Conservation (phyloP, 2,888 invertebrate genomes). For the Agrochola lychnidis region DNA sequence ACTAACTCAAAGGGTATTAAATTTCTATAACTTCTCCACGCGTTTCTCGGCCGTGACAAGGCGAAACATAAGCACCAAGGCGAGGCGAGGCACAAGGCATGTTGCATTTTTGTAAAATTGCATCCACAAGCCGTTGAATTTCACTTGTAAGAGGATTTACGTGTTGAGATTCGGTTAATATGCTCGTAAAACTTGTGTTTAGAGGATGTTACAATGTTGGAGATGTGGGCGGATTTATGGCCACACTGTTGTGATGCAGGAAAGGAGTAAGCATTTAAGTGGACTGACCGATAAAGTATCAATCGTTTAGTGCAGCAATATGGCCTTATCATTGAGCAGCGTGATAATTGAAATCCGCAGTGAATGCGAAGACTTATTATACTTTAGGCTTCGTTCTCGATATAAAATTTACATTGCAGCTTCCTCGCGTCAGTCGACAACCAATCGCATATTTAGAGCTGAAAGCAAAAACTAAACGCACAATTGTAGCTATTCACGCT, state of each 20-base stretch:
- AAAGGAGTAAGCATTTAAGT: not conserved
- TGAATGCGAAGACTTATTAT: not conserved
- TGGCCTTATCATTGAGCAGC: not conserved
- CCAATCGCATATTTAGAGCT: no score
- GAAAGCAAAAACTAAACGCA: no score
- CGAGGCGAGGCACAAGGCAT: conserved; percentile 26
- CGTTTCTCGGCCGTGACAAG: conserved; percentile 32
- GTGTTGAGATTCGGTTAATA: conserved; percentile 43
- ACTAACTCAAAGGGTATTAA: conserved; percentile 28
- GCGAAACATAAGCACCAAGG: conserved; percentile 5
- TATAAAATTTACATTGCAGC: no score
- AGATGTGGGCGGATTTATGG: not conserved
- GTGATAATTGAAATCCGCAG: not conserved
- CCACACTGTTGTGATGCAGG: not conserved
- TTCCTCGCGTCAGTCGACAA: no score
- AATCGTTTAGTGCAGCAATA: not conserved
- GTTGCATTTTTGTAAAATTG: conserved; percentile 58
- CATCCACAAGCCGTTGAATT: conserved; percentile 55
- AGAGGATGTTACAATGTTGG: conserved; percentile 10
- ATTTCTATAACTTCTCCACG: conserved; percentile 40
- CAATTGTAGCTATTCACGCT: no score
- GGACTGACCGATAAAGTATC: not conserved
- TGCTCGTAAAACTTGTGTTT: conserved; percentile 41
- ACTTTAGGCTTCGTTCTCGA: no score
- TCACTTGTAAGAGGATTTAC: conserved; percentile 55